Evolutionary conservation across 2,113 vertebrate species (phyloP), one percentile per base, ranked within the genome.

Genomic region (Regulus satrapa): DNA sequence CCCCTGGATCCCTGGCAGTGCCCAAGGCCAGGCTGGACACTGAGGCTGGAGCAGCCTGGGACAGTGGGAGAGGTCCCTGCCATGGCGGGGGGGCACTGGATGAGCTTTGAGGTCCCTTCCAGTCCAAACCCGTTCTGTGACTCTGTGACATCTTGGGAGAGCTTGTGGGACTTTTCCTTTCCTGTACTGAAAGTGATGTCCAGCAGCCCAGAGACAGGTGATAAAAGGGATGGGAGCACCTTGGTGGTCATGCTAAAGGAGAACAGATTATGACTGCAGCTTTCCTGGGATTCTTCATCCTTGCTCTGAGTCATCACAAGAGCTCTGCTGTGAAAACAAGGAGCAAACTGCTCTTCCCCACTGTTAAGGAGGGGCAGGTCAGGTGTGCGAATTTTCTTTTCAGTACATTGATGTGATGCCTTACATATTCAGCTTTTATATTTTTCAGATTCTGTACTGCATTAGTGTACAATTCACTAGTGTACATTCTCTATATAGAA

Each of bases 11-110:
- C 67, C 2, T 74, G 52, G 32, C 0, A 51, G 15, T 58, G 6
- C 0, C 36, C 59, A 51, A 38, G 26, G 36, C 51, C 51, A 51
- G 51, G 43, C 0, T 81, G 52, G n/a, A 46, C 2, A 2, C 5
- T 58, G 17, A 49, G 34, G 9, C 52, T 3, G 63, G 68, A 58
- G 18, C 43, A 81, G 0, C 28, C 52, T 81, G 28, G 67, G 38
- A 16, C 1, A 19, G 67, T 24, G 59, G 67, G 0, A 80, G 43
- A 8, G 17, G 67, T n/a, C 59, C 51, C 59, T 79, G 56, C 20
- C 41, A 10, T 41, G 48, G 48, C 24, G 40, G 36, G 51, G 31
- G 26, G 11, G 23, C 36, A 0, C 32, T 0, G 0, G 67, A 24
- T 32, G 59, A 3, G 10, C 20, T 52, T 55, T 66, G 28, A n/a